phyloP scores from a whole-genome alignment of 2,113 vertebrate species.

The Cochlearius cochlearius region DNA sequence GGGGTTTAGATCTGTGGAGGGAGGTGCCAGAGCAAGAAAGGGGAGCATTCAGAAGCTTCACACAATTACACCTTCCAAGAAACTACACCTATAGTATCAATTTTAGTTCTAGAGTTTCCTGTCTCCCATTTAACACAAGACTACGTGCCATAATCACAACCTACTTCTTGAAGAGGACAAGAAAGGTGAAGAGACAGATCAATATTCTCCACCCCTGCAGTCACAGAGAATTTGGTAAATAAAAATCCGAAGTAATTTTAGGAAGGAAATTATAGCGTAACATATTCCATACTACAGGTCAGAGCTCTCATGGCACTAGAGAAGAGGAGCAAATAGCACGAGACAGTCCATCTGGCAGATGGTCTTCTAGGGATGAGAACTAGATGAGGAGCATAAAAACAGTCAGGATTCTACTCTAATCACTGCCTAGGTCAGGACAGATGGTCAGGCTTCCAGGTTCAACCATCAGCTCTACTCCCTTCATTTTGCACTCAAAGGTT shows the following conservation, averaged over 20 bases:
- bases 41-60: not conserved
- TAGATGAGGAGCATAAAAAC: not conserved
- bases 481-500: not conserved
- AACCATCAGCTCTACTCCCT: not conserved
- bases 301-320: not conserved
- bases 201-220: not conserved
- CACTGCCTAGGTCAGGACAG: not conserved
- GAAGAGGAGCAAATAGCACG: not conserved
- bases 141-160: not conserved
- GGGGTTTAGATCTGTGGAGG: not conserved
- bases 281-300: not conserved
- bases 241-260: not conserved
- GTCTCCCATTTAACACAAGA: not conserved
- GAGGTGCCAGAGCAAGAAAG: not conserved
- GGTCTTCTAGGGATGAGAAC: not conserved
- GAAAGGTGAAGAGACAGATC: not conserved
- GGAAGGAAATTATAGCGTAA: not conserved
- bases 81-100: not conserved
- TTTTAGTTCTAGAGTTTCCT: not conserved
- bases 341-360: not conserved
- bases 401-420: not conserved
- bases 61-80: not conserved
- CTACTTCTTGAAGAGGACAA: not conserved
- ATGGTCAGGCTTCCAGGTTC: not conserved
- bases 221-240: not conserved